Conservation (phyloP, 2,888 invertebrate genomes). For the Xylota segnis region DNA sequence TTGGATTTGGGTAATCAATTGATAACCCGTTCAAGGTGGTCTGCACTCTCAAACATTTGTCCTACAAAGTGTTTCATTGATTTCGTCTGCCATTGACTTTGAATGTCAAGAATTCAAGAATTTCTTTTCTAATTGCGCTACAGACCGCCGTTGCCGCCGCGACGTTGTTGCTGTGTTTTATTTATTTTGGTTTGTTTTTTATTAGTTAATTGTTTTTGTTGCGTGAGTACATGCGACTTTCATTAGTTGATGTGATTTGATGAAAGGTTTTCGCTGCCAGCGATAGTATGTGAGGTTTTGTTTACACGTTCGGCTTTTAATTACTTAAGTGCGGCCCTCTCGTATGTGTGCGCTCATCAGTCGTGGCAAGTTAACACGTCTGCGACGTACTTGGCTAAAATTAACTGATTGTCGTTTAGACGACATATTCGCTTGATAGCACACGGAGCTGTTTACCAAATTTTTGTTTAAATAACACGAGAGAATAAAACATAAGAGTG, state of each 20-base stretch:
- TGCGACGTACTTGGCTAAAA: slow-evolving; percentile 1
- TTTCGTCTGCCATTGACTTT: not conserved
- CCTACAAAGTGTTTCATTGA: not conserved
- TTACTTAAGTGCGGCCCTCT: not conserved
- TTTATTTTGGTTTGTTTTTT: not conserved
- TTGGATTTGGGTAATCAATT: too few relatives aligned
- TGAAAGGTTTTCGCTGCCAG: not conserved
- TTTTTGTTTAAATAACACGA: too few relatives aligned
- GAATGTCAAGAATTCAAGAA: not conserved
- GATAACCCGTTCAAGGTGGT: too few relatives aligned
- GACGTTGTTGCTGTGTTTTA: not conserved
- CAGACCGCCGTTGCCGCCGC: too few relatives aligned
- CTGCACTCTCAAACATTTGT: not conserved
- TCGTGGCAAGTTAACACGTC: not conserved
- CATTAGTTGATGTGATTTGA: slow-evolving; percentile 16
- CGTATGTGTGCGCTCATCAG: not conserved
- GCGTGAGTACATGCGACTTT: slow-evolving; percentile 17
- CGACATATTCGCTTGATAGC: too few relatives aligned
- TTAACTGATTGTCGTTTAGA: not conserved
- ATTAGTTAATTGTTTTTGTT: slow-evolving; percentile 6
- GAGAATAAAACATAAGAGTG: too few relatives aligned
- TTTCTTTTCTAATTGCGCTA: not conserved
- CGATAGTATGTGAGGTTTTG: too few relatives aligned
- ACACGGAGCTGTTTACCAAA: too few relatives aligned
- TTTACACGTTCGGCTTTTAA: not conserved